phyloP scores from a whole-genome alignment of 2,797 vertebrate species.

The Neosilurus hyrtlii region DNA sequence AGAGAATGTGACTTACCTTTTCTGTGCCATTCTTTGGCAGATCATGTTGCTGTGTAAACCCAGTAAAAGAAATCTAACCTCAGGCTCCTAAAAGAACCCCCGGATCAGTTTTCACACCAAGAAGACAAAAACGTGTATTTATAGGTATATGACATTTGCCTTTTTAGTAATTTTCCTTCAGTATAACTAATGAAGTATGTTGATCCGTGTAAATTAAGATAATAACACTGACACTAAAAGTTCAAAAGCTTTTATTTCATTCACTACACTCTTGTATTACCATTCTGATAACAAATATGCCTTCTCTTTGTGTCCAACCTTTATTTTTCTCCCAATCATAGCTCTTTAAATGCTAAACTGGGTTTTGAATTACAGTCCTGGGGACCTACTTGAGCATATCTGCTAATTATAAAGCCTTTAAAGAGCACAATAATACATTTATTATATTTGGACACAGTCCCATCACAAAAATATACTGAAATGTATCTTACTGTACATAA shows the following conservation, averaged over 20 bases:
- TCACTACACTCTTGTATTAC: background rate
- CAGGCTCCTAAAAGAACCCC: too few relatives aligned
- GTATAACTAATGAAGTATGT: background rate
- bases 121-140: background rate
- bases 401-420: background rate
- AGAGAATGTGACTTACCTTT: background rate
- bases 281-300: too few relatives aligned
- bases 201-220: background rate
- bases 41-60: too few relatives aligned
- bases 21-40: too few relatives aligned
- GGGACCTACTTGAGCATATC: background rate
- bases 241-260: background rate
- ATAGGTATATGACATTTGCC: background rate
- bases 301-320: background rate
- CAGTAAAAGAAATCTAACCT: too few relatives aligned
- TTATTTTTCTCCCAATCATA: background rate
- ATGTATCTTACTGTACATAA: background rate
- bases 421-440: constrained; percentile 4
- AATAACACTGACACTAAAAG: background rate
- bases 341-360: background rate
- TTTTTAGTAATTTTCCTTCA: background rate
- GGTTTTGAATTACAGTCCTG: background rate
- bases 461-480: background rate
- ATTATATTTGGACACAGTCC: background rate
- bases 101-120: background rate